phyloP scores from a whole-genome alignment of 2,797 vertebrate species.

The Pampus argenteus region DNA sequence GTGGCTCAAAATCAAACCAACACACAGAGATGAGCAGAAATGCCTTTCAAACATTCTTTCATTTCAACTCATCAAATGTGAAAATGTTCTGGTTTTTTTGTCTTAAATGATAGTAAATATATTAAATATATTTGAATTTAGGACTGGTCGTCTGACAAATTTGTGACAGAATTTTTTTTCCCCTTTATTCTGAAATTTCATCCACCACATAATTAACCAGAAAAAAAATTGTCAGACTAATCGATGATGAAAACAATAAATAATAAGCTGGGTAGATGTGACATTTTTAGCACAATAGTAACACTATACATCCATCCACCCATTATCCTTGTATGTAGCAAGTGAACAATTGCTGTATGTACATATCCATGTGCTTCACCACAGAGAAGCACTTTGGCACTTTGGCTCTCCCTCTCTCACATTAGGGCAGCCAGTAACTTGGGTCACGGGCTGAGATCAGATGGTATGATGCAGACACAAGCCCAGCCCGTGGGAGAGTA shows the following conservation, averaged over 20 bases:
- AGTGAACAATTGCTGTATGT: neutral
- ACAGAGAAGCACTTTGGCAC: slow-evolving; percentile 29
- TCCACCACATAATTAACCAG: neutral
- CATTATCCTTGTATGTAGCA: neutral
- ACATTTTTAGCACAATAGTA: neutral
- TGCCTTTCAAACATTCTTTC: neutral
- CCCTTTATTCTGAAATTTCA: neutral
- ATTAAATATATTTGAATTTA: neutral
- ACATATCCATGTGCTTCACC: neutral
- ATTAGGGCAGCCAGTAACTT: slow-evolving; percentile 34
- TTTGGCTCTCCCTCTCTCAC: slow-evolving; percentile 19
- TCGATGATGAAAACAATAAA: neutral
- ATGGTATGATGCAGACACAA: slow-evolving; percentile 39
- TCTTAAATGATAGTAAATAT: neutral
- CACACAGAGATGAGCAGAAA: neutral
- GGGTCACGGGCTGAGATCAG: slow-evolving; percentile 37
- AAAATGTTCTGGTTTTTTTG: neutral
- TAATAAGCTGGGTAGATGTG: neutral
- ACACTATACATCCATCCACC: no score
- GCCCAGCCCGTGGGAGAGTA: neutral
- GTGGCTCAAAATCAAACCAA: neutral
- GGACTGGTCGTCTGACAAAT: no score
- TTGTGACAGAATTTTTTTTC: neutral
- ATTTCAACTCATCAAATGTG: neutral
- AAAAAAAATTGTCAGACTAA: neutral